Conservation (phyloP, 2,888 invertebrate species). For the Coecobrya sp. region DNA sequence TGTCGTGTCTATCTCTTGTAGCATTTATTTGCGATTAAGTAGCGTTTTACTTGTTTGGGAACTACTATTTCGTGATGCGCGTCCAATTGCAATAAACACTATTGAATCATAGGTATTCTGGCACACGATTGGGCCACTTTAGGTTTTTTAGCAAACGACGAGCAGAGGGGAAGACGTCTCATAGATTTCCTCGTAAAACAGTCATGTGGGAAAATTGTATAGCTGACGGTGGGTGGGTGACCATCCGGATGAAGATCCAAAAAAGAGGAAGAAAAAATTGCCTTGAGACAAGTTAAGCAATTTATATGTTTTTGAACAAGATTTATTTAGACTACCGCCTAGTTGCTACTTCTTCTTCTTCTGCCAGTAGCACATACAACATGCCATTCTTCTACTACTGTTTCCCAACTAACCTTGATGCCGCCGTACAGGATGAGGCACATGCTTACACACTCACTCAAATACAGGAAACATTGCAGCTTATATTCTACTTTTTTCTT, state of each 20-base stretch:
- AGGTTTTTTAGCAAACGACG: neutral
- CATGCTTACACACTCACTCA: conserved; percentile 1
- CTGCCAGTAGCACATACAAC: conserved; percentile 65
- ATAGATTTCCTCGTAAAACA: conserved; percentile 30
- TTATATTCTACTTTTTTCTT: conserved; percentile 42
- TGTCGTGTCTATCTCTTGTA: neutral
- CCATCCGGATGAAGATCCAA: conserved; percentile 74
- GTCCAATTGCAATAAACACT: conserved; percentile 39
- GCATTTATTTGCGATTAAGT: conserved; percentile 29
- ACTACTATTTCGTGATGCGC: conserved; percentile 48
- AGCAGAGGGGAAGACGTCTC: conserved; percentile 6
- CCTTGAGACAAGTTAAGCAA: conserved; percentile 80
- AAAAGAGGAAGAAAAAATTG: conserved; percentile 71
- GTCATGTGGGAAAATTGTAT: conserved; percentile 69
- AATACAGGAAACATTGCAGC: conserved; percentile 59
- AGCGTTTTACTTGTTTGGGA: neutral
- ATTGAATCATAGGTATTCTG: neutral
- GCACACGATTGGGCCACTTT: neutral
- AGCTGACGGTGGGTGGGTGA: conserved; percentile 66
- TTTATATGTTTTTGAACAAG: conserved; percentile 79
- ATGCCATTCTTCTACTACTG: conserved; percentile 65
- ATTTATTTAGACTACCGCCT: conserved; percentile 78
- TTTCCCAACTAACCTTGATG: conserved; percentile 44
- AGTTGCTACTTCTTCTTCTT: conserved; percentile 62
- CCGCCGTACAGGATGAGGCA: conserved; percentile 20